Conservation (phyloP, 1,140 invertebrate species). For the Thaumatotibia leucotreta region DNA sequence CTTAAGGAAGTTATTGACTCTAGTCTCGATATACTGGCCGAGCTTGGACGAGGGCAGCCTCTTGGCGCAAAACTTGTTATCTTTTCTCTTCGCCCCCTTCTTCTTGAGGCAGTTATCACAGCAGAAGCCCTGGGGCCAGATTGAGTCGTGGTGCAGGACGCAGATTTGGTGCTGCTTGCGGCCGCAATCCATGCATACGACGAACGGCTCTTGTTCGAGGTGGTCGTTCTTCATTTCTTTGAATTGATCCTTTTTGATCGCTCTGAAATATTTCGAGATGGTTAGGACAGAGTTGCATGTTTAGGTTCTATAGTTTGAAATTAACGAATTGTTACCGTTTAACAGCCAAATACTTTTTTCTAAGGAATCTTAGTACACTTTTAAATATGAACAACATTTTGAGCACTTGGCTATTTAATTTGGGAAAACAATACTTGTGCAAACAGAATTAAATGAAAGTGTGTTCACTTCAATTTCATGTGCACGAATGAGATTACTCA, state of each 20-base stretch:
- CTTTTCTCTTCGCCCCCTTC: conserved; percentile 94
- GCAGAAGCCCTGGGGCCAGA: conserved; percentile 95
- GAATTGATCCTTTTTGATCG: conserved; percentile 98
- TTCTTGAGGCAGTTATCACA: conserved; percentile 98
- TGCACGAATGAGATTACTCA: too few species aligned
- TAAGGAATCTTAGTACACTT: too few species aligned
- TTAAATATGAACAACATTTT: too few species aligned
- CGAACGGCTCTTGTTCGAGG: conserved; percentile 97
- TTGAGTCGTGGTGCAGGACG: conserved; percentile 95
- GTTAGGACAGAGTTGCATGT: background rate
- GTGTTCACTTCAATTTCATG: too few species aligned
- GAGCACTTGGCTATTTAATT: too few species aligned
- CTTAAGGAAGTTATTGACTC: conserved; percentile 98
- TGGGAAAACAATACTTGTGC: too few species aligned
- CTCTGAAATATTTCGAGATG: conserved; percentile 78
- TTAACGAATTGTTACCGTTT: too few species aligned
- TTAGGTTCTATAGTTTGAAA: too few species aligned
- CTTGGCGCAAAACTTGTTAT: conserved; percentile 98
- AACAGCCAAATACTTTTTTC: background rate
- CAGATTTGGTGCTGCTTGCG: conserved; percentile 99
- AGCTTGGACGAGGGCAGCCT: conserved; percentile 94
- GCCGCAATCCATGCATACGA: conserved; percentile 96
- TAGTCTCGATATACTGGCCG: conserved; percentile 97
- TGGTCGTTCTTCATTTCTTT: conserved; percentile 99
- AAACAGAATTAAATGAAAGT: too few species aligned